Conservation (phyloP, 2,888 invertebrate species). For the Vandiemenella viatica region DNA sequence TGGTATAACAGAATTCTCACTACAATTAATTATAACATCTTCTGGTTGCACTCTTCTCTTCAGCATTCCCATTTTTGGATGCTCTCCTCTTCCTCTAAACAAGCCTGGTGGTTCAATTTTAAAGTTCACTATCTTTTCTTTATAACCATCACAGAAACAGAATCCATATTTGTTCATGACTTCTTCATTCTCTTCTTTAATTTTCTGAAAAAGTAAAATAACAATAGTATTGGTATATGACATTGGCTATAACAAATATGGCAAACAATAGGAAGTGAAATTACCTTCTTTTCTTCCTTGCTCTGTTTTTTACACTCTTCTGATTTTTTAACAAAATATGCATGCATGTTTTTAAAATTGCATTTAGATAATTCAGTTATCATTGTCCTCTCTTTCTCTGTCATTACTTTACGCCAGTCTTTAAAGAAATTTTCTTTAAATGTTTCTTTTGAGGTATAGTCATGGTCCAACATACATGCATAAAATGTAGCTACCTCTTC, state of each 20-base stretch:
- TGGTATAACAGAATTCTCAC: slow-evolving; percentile 76
- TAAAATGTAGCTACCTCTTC: slow-evolving; percentile 98
- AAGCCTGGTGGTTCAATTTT: slow-evolving; percentile 95
- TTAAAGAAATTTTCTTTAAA: slow-evolving; percentile 96
- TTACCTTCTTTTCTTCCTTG: slow-evolving; percentile 83
- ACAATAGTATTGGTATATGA: too few relatives aligned
- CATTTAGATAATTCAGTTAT: slow-evolving; percentile 88
- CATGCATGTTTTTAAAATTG: slow-evolving; percentile 81
- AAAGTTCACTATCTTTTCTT: slow-evolving; percentile 98
- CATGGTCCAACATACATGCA: slow-evolving; percentile 94
- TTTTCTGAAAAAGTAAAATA: too few relatives aligned
- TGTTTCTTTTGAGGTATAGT: slow-evolving; percentile 86
- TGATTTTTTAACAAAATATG: slow-evolving; percentile 60
- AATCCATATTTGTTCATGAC: slow-evolving; percentile 83
- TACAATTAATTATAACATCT: slow-evolving; percentile 95
- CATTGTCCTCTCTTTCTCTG: slow-evolving; percentile 60
- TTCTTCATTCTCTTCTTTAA: slow-evolving; percentile 81
- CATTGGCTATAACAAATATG: slow-evolving; percentile 12
- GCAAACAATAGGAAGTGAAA: background rate
- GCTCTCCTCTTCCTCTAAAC: slow-evolving; percentile 93
- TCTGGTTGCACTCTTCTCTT: slow-evolving; percentile 82
- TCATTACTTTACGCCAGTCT: slow-evolving; percentile 94
- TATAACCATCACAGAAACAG: slow-evolving; percentile 91
- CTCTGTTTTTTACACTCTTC: slow-evolving; percentile 77
- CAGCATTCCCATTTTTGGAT: slow-evolving; percentile 98